phyloP scores from a whole-genome alignment of 2,888 invertebrate genomes.

The Leucophenga montana region DNA sequence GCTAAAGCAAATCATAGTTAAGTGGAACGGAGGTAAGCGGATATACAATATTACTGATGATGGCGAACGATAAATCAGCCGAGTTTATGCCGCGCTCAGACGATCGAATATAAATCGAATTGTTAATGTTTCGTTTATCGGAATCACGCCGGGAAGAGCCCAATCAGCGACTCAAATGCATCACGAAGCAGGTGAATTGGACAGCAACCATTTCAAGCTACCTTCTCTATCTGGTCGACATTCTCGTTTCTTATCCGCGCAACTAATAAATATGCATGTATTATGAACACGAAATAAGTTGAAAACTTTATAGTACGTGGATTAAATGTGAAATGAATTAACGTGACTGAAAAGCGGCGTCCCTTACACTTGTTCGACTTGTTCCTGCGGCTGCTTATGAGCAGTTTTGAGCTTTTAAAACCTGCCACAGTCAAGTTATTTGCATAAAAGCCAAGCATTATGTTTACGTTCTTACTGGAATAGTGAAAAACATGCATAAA shows the following conservation, averaged over 20 bases:
- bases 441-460: constrained; percentile 48
- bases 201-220: background rate
- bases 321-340: constrained; percentile 64
- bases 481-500: constrained; percentile 52
- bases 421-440: constrained; percentile 37
- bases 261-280: constrained; percentile 54
- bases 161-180: constrained; percentile 19
- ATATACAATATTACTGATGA: background rate
- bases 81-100: constrained; percentile 22
- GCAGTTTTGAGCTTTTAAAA: background rate
- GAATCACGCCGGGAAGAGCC: constrained; percentile 15
- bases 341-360: constrained; percentile 62
- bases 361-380: constrained; percentile 36
- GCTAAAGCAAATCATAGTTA: background rate
- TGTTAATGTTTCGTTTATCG: constrained; percentile 55
- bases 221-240: background rate
- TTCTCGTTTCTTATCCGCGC: constrained; percentile 19
- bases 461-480: constrained; percentile 7
- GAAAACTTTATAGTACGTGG: constrained; percentile 62
- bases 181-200: background rate
- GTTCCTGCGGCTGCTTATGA: background rate
- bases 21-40: background rate
- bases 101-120: constrained; percentile 57
- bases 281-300: constrained; percentile 63
- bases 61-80: constrained; percentile 46